phyloP scores from a whole-genome alignment of 1,140 invertebrate genomes.

The Alviniconcha marisindica region DNA sequence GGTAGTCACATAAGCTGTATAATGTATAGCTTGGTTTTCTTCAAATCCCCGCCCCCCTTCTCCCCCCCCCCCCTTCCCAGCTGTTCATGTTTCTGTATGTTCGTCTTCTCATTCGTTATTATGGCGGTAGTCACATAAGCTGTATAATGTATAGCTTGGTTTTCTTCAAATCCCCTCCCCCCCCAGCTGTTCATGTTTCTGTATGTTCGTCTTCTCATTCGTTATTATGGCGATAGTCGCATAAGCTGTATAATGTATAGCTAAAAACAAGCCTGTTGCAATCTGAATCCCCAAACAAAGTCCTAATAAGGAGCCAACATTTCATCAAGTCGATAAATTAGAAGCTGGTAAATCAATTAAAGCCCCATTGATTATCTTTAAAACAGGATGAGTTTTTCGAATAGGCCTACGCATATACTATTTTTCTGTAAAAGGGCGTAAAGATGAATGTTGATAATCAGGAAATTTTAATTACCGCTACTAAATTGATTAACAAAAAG shows the following conservation, averaged over 20 bases:
- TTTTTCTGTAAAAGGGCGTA: conserved; percentile 1
- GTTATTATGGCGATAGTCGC: too few relatives aligned
- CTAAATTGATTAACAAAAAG: background rate
- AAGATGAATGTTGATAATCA: background rate
- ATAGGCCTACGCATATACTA: conserved; percentile 19
- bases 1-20: too few relatives aligned
- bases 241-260: conserved; percentile 30
- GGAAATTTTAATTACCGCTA: background rate
- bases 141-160: too few relatives aligned
- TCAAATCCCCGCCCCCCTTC: too few relatives aligned
- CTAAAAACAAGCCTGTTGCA: conserved; percentile 19
- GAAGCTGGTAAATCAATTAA: conserved; percentile 7
- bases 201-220: too few relatives aligned
- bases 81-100: too few relatives aligned
- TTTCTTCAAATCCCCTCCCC: too few relatives aligned
- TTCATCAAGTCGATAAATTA: conserved; percentile 32
- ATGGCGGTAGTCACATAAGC: too few relatives aligned
- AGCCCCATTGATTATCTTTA: background rate
- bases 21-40: too few relatives aligned
- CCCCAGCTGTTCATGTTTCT: too few relatives aligned
- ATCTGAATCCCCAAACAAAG: conserved; percentile 24
- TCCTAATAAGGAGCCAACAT: conserved; percentile 23
- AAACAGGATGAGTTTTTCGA: conserved; percentile 19
- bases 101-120: too few relatives aligned
- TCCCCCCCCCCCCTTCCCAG: too few relatives aligned